Conservation (phyloP, 2,888 invertebrate species). For the Trilocha varians region DNA sequence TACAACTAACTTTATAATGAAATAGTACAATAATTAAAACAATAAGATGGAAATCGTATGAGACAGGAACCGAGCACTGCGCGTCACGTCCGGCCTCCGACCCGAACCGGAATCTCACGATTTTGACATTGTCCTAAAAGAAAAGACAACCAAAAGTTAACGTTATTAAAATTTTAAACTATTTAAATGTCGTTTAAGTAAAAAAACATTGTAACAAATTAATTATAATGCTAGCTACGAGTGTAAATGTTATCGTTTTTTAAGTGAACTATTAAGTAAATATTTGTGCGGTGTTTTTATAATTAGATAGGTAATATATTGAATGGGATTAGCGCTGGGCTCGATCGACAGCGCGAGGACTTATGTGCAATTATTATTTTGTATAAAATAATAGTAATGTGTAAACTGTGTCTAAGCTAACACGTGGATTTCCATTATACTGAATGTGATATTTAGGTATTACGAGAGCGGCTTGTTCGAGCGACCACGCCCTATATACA, state of each 20-base stretch:
- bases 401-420: conserved; percentile 68
- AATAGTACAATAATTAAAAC: not conserved
- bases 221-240: conserved; percentile 72
- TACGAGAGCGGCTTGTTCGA: conserved; percentile 60
- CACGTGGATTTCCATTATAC: conserved; percentile 73
- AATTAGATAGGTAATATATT: conserved; percentile 75
- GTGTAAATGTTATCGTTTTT: conserved; percentile 72
- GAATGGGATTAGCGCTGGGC: conserved; percentile 63
- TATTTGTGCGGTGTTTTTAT: conserved; percentile 73
- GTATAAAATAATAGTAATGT: conserved; percentile 65
- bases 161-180: conserved; percentile 61
- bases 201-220: conserved; percentile 71
- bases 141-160: conserved; percentile 73
- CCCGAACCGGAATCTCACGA: conserved; percentile 55
- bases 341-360: conserved; percentile 53
- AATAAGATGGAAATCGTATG: not conserved
- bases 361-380: conserved; percentile 75
- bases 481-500: conserved; percentile 48
- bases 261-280: conserved; percentile 70
- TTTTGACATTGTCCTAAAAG: conserved; percentile 63
- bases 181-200: conserved; percentile 69
- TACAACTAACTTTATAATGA: not conserved
- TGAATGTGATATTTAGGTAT: conserved; percentile 75
- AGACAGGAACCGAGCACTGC: conserved; percentile 14
- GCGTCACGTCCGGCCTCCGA: conserved; percentile 37